Conservation (phyloP, 2,888 invertebrate species). For the Tetrapedia diversipes region DNA sequence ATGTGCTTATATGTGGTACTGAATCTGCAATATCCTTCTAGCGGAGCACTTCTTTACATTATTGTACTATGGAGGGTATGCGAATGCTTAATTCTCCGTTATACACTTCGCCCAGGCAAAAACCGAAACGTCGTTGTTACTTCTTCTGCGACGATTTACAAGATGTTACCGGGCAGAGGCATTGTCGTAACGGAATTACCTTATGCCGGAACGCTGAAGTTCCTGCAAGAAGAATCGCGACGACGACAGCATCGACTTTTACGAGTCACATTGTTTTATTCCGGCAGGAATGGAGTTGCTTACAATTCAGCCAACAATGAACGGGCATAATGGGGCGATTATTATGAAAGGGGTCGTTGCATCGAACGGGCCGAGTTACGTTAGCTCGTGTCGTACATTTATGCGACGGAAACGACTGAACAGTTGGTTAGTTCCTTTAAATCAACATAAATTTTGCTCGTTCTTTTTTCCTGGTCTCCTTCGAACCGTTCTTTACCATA, state of each 20-base stretch:
- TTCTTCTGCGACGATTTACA: background rate
- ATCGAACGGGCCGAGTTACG: conserved; percentile 7
- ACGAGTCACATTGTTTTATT: conserved; percentile 21
- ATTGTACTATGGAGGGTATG: no score
- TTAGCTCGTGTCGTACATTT: conserved; percentile 15
- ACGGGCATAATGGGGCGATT: conserved; percentile 25
- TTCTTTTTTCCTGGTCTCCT: background rate
- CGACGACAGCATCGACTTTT: background rate
- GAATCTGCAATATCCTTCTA: no score
- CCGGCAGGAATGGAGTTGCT: conserved; percentile 4
- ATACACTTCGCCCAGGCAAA: background rate
- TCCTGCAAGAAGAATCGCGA: background rate
- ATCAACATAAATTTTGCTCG: conserved; percentile 17
- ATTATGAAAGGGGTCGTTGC: conserved; percentile 33
- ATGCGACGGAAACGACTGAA: conserved; percentile 23
- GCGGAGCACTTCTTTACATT: no score
- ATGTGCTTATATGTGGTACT: no score
- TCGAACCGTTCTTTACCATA: background rate
- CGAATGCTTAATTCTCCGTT: no score
- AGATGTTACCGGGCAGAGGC: background rate
- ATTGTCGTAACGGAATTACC: background rate
- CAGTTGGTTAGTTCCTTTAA: conserved; percentile 15
- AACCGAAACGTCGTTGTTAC: background rate
- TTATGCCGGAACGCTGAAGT: background rate
- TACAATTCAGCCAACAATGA: conserved; percentile 25